Percentiles rank a stretch among this genome's conserved stretches.
phyloP scores from a whole-genome alignment of 1,140 invertebrate genomes.

The Aphis craccivora region DNA sequence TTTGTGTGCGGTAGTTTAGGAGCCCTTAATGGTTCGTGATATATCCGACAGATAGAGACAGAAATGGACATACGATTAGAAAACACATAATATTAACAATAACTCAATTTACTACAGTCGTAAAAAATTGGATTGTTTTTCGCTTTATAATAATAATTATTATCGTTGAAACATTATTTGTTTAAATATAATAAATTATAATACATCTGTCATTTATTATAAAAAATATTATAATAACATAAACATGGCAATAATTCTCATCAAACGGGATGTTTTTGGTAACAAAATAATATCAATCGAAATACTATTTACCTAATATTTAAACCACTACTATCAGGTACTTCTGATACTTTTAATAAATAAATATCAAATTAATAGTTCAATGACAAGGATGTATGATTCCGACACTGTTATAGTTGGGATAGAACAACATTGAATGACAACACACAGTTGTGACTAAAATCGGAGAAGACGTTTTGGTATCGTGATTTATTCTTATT shows the following conservation, averaged over 20 bases:
- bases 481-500: not conserved
- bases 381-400: not conserved
- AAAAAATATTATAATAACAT: not conserved
- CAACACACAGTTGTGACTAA: not conserved
- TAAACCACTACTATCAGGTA: not conserved
- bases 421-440: not conserved
- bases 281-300: not conserved
- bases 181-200: not conserved
- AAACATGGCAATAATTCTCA: not conserved
- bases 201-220: not conserved
- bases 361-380: not conserved
- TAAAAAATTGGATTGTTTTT: not conserved
- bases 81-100: not conserved
- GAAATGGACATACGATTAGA: not conserved
- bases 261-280: not conserved
- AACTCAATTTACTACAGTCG: not conserved
- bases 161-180: not conserved
- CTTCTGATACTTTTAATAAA: not conserved
- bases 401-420: not conserved
- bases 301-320: not conserved
- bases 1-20: not conserved
- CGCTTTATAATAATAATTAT: too few relatives aligned
- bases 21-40: not conserved
- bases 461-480: not conserved
- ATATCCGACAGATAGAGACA: not conserved